A percentile compares a stretch with the other conserved stretches of the same genome.
phyloP scores from a whole-genome alignment of 2,797 vertebrate species.

The Hyperoplus lanceolatus region DNA sequence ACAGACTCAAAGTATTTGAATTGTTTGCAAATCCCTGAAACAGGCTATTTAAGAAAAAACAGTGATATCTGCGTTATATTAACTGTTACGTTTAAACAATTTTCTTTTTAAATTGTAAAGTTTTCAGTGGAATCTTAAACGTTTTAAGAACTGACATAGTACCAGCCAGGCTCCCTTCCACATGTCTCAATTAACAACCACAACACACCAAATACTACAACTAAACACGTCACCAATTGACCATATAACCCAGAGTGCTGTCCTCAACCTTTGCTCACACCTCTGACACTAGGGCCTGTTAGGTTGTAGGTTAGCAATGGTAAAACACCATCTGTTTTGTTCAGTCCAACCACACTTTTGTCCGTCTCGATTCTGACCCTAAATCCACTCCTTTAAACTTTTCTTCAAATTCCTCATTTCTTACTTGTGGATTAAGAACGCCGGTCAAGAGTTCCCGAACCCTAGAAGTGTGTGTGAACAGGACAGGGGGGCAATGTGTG shows the following conservation, averaged over 20 bases:
- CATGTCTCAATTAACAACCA: not conserved
- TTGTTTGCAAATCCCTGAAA: constrained; percentile 29
- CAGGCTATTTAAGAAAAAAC: constrained; percentile 15
- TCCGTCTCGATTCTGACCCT: constrained; percentile 82
- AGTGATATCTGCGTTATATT: not conserved
- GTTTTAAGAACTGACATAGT: not conserved
- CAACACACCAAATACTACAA: not conserved
- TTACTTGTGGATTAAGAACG: constrained; percentile 80
- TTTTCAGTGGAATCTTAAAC: not conserved
- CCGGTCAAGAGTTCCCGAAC: constrained; percentile 86
- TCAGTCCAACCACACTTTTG: constrained; percentile 79
- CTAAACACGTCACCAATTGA: constrained; percentile 16
- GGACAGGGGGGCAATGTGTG: constrained; percentile 80
- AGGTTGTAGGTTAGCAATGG: constrained; percentile 72
- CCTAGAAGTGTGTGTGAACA: constrained; percentile 86
- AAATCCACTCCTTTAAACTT: constrained; percentile 76
- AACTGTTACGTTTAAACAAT: constrained; percentile 1
- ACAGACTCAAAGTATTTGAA: constrained; percentile 16
- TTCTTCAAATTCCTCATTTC: constrained; percentile 68
- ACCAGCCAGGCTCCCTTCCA: not conserved
- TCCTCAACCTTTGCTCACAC: constrained; percentile 49
- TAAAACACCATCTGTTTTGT: constrained; percentile 77
- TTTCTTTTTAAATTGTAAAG: not conserved
- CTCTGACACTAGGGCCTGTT: constrained; percentile 67
- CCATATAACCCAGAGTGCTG: constrained; percentile 7